phyloP scores from a whole-genome alignment of 2,888 invertebrate species.

The Sphinx pinastri region DNA sequence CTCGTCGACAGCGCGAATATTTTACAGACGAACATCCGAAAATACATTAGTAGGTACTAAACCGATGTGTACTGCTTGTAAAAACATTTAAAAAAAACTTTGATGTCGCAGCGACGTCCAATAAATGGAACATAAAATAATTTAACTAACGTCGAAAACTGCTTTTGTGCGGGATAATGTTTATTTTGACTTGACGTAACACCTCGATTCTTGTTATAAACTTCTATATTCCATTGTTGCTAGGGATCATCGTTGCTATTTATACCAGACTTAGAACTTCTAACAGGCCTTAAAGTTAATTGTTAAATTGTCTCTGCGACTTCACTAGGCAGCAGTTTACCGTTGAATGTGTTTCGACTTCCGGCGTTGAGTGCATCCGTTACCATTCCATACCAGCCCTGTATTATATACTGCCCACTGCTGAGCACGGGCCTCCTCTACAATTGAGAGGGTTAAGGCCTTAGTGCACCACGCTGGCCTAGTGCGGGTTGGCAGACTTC shows the following conservation, averaged over 20 bases:
- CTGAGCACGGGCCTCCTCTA: no score
- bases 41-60: constrained; percentile 22
- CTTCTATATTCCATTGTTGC: background rate
- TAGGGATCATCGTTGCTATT: background rate
- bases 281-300: no score
- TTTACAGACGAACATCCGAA: constrained; percentile 18
- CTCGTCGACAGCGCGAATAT: constrained; percentile 14
- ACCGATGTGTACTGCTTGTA: constrained; percentile 4
- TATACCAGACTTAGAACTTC: background rate
- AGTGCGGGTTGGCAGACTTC: no score
- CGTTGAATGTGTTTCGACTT: no score
- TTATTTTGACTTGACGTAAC: background rate
- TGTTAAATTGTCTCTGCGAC: no score
- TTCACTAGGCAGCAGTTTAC: no score
- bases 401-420: no score
- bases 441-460: no score
- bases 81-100: constrained; percentile 15
- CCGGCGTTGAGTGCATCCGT: no score
- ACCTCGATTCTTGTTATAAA: background rate
- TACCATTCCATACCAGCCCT: no score
- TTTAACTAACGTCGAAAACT: background rate
- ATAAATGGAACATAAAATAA: constrained; percentile 12
- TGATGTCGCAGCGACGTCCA: constrained; percentile 7
- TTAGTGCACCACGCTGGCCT: no score
- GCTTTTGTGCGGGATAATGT: background rate